A percentile compares a stretch with the other conserved stretches of the same genome.
These are phyloP conservation scores for Clarias fuscus DNA, from an alignment of 2,797 vertebrate genomes.

Conservation along the genomic window DNA sequence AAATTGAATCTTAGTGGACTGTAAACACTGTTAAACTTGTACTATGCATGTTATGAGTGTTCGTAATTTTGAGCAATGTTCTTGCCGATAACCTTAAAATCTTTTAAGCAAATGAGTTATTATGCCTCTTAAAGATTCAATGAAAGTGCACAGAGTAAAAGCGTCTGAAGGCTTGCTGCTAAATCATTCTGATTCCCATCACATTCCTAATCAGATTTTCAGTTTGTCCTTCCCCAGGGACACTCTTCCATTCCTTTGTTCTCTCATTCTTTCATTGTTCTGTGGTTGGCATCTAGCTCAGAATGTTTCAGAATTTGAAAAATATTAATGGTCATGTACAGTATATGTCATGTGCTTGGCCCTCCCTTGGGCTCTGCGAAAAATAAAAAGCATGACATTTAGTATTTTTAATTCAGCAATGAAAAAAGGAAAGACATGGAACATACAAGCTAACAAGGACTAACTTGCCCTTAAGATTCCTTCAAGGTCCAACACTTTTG, in stretches of 20 bases:
- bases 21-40: background rate
- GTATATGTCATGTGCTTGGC: background rate
- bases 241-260: background rate
- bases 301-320: background rate
- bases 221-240: conserved; percentile 1
- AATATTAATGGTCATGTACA: background rate
- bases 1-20: too few relatives aligned
- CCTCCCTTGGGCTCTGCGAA: background rate
- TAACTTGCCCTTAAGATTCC: background rate
- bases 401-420: background rate
- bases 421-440: background rate
- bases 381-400: background rate
- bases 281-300: background rate
- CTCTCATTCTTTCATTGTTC: background rate
- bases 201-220: background rate
- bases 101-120: background rate
- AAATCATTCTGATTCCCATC: conserved; percentile 22
- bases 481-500: background rate
- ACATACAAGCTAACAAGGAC: background rate
- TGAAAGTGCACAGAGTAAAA: background rate
- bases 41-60: background rate
- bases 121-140: background rate
- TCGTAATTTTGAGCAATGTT: background rate
- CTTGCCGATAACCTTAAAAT: background rate
- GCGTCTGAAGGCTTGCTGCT: background rate